phyloP scores from a whole-genome alignment of 2,888 invertebrate genomes.

The Pachycephus smyrnensis region DNA sequence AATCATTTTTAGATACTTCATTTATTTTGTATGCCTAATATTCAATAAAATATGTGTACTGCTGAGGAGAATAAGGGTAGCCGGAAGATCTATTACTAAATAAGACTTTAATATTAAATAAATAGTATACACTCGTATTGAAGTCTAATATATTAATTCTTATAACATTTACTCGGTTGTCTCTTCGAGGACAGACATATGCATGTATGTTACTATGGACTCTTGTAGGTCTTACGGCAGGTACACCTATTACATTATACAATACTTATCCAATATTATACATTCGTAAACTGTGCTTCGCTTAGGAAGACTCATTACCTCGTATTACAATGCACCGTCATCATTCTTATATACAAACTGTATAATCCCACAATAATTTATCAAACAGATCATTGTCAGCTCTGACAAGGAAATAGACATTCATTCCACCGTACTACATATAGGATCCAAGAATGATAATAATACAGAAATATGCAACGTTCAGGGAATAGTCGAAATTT shows the following conservation, averaged over 20 bases:
- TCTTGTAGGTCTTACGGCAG: background rate
- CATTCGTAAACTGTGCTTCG: background rate
- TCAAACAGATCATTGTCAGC: background rate
- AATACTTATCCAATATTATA: background rate
- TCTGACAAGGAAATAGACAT: background rate
- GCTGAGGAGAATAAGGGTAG: background rate
- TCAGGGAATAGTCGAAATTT: background rate
- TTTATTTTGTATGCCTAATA: background rate
- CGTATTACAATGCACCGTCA: background rate
- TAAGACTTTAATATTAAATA: slow-evolving; percentile 2
- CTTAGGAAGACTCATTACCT: background rate
- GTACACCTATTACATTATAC: background rate
- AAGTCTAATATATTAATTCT: background rate
- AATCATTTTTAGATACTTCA: background rate
- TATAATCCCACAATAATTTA: background rate
- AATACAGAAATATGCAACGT: background rate
- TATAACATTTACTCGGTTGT: background rate
- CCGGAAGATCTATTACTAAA: background rate
- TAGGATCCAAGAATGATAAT: background rate
- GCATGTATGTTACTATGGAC: background rate
- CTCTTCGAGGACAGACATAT: background rate
- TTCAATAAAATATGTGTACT: background rate
- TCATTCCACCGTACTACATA: background rate
- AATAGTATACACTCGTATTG: slow-evolving; percentile 4
- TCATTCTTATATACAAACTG: background rate